Base-by-base conservation (phyloP, 2,797 vertebrate species). In the Channa striata region DNA sequence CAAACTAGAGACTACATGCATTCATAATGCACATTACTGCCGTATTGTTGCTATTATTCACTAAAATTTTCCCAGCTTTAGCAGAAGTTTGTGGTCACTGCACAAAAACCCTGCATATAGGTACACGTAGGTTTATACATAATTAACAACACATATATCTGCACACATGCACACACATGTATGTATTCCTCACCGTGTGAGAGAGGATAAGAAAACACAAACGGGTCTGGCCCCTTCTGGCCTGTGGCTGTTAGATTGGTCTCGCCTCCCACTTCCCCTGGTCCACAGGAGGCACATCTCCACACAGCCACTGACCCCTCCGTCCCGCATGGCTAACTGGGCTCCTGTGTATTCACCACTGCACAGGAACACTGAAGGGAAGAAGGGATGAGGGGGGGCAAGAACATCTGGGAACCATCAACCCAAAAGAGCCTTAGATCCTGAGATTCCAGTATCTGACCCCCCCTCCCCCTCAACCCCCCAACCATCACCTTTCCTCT, bases 381-480 rank as follows among this genome's bases (percentile, higher is more conserved):
- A 73, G 88, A 84, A 81, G 90, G 74, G 88, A 86, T 36, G 72
- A 37, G 57, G 61, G 34, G 65, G 59, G 43, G 61, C 77, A 66
- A 61, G 73, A 94, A 93, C 94, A 95, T 94, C 93, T 95, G 93
- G 94, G 92, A 94, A 88, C 88, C 90, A 93, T 92, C 91, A 93
- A 91, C 87, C 84, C 81, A 86, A 87, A 82, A 89, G 89, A 90
- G 86, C 86, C 86, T 89, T 83, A 85, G 87, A 92, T 91, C 90
- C 90, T 86, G 83, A 82, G 87, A 92, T 90, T 88, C 80, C 86
- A 92, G 81, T 68, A 85, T 89, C 81, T 83, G 81, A 92, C 91
- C 89, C 78, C 77, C 72, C 75, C 74, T 25, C 57, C 75, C 66
- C 76, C 82, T 83, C 83, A 86, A 75, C 48, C 68, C 57, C 84